Evolutionary conservation across 2,113 vertebrate species (phyloP), one percentile per base, ranked within the genome.

Genomic region (Tiliqua scincoides): DNA sequence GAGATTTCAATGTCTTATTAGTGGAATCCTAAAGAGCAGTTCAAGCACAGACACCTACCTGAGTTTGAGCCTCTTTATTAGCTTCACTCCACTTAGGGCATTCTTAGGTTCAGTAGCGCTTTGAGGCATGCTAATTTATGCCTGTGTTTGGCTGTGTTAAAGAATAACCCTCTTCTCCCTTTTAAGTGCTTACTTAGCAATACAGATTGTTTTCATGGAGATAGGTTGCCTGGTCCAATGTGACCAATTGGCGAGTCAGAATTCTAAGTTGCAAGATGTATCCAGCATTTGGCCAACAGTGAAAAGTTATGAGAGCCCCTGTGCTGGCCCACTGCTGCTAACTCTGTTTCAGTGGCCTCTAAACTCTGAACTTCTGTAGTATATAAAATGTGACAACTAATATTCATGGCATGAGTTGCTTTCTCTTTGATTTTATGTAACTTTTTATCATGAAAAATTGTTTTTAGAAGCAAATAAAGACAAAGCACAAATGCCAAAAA

Each of bases 401-500:
- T n/a, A 59, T 89, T 89, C 75, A 78, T 74, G 65, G 0, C 89
- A 52, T 83, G 74, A 25, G 35, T 73, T 80, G 57, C 52, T 93
- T 87, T 84, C 84, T 83, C 48, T 73, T 6, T 25, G 25, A 35
- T 84, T 79, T 62, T 67, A 61, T 63, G 62, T 40, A 54, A 11
- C 89, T 63, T 91, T 87, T 91, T 80, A 89, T 91, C 61, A 32
- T 71, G 75, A 78, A 72, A 78, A 17, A 74, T 59, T 48, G 32
- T n/a, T 9, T 76, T 79, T 32, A 8, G 30, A 82, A 86, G 78
- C 70, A 72, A 0, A 40, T 84, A 81, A 93, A 96, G 95, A n/a
- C 83, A 92, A n/a, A n/a, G n/a, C 95, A 96, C 8, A 2, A 87
- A 91, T 89, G 90, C 87, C 90, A 89, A 52, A 70, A 11, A 3